Evolutionary conservation across 2,888 invertebrate species (phyloP).

Genomic region (Pinctada fucata): DNA sequence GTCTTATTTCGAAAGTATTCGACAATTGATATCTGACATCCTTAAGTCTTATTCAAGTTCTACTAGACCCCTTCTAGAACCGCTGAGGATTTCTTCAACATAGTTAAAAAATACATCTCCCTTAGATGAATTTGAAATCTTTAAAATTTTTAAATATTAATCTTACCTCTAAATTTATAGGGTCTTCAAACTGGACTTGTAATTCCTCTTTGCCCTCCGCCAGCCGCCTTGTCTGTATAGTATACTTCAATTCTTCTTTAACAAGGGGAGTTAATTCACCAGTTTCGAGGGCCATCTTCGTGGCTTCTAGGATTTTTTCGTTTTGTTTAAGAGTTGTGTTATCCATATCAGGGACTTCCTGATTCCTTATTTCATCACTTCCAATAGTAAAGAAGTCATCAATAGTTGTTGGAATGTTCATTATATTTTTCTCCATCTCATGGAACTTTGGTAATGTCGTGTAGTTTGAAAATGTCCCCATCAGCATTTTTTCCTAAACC

Average conservation of each 20-base stretch:
- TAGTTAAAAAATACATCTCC: no score
- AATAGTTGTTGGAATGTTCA: no score
- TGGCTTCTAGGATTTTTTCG: slow-evolving; percentile 24
- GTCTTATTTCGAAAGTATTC: no score
- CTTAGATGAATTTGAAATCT: no score
- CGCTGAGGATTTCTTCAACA: no score
- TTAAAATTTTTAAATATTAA: not conserved
- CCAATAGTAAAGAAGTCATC: no score
- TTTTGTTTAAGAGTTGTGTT: not conserved
- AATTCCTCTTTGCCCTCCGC: slow-evolving; percentile 61
- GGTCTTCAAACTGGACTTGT: slow-evolving; percentile 52
- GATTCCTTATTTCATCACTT: not conserved
- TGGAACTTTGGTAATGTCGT: no score
- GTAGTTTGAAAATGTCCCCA: no score
- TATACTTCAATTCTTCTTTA: slow-evolving; percentile 61
- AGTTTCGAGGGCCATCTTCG: slow-evolving; percentile 30
- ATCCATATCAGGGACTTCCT: not conserved
- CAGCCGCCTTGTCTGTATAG: slow-evolving; percentile 59
- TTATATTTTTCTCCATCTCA: no score
- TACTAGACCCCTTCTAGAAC: no score
- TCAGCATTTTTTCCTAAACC: no score
- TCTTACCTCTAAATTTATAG: slow-evolving; percentile 47
- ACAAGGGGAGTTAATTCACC: slow-evolving; percentile 45
- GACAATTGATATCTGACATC: not conserved
- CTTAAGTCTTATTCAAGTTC: no score